Evolutionary conservation across 2,113 vertebrate genomes (phyloP).

Genomic region (Tauraco erythrolophus): DNA sequence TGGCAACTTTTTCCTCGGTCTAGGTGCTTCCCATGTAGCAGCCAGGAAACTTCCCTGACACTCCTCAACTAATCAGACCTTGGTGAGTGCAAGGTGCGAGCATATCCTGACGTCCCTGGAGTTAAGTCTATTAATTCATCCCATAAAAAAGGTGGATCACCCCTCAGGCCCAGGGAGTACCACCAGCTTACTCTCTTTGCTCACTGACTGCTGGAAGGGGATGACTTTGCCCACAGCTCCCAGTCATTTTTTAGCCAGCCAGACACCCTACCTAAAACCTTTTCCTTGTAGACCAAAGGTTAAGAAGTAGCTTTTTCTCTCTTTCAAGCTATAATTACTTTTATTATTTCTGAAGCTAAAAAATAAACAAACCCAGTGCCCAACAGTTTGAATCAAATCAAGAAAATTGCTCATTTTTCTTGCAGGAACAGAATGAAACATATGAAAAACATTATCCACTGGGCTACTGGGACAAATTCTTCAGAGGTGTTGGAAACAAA

Average conservation of each 20-base stretch:
- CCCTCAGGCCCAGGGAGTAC: background rate
- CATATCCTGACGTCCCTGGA: background rate
- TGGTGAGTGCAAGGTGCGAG: rapidly evolving
- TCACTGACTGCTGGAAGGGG: background rate
- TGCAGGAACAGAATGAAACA: background rate
- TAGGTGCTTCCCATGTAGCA: too few relatives aligned
- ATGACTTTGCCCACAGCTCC: background rate
- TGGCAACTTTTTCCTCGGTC: too few relatives aligned
- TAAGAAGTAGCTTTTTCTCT: background rate
- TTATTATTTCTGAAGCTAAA: background rate
- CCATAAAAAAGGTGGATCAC: background rate
- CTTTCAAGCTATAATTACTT: background rate
- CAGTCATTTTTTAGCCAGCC: background rate
- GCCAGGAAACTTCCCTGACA: too few relatives aligned
- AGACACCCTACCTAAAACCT: background rate
- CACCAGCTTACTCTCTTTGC: background rate
- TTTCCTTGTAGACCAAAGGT: background rate
- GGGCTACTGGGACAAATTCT: background rate
- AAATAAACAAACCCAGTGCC: background rate
- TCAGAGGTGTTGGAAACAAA: background rate
- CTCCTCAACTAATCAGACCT: background rate
- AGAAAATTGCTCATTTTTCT: background rate
- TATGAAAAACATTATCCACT: background rate
- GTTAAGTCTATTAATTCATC: background rate
- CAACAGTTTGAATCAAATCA: background rate